phyloP scores from a whole-genome alignment of 1,140 invertebrate species.

The Bombus vancouverensis region DNA sequence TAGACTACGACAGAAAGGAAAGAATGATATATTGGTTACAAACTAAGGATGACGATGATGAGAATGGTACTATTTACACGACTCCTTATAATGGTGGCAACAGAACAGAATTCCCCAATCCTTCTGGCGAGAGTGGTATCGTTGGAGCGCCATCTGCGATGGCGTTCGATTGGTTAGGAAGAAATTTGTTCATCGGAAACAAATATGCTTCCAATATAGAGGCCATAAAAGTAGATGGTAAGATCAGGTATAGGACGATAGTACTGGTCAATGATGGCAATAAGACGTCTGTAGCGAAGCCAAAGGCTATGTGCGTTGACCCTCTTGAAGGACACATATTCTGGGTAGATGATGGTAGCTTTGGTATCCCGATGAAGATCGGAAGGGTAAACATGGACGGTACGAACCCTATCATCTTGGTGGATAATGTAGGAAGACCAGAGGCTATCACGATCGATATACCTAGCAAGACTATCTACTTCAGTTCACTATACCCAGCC shows the following conservation, averaged over 20 bases:
- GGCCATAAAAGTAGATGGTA: constrained; percentile 93
- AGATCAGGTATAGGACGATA: constrained; percentile 92
- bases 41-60: constrained; percentile 87
- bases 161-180: constrained; percentile 97
- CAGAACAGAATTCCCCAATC: constrained; percentile 90
- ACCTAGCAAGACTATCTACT: constrained; percentile 92
- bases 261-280: constrained; percentile 96
- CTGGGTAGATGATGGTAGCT: constrained; percentile 98
- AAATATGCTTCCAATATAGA: constrained; percentile 95
- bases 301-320: constrained; percentile 94
- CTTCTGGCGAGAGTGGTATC: constrained; percentile 87
- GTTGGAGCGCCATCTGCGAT: constrained; percentile 95
- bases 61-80: constrained; percentile 92
- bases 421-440: constrained; percentile 87
- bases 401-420: constrained; percentile 87
- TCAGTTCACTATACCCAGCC: constrained; percentile 90
- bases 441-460: constrained; percentile 94
- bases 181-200: constrained; percentile 97
- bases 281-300: constrained; percentile 92
- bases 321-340: constrained; percentile 92
- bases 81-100: constrained; percentile 94
- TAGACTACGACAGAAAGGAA: constrained; percentile 95
- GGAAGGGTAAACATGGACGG: constrained; percentile 98
- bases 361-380: constrained; percentile 95
- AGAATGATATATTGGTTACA: constrained; percentile 94